Percentiles rank a stretch among this genome's conserved stretches.
These are phyloP conservation scores for Serinus canaria DNA, from an alignment of 2,113 vertebrate genomes.

Conservation along the genomic window DNA sequence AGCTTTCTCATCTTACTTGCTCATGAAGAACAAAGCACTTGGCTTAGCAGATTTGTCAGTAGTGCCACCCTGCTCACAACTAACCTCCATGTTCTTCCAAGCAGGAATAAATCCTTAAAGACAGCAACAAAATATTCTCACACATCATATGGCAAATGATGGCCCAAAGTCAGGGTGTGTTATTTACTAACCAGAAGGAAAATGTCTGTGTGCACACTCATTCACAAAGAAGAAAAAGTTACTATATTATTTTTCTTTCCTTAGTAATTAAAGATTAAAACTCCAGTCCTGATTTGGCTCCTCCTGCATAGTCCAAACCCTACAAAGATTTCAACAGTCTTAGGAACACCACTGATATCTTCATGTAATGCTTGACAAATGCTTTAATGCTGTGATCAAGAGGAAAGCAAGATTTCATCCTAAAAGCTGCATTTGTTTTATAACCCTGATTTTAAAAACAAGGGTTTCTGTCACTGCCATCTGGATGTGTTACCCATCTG, in stretches of 20 bases:
- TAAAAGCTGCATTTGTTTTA: too few species aligned
- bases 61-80: background rate
- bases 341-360: too few species aligned
- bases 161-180: background rate
- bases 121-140: slow-evolving; percentile 52
- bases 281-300: background rate
- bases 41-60: slow-evolving; percentile 11
- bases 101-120: slow-evolving; percentile 31
- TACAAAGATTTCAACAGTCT: background rate
- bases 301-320: background rate
- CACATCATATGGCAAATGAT: slow-evolving; percentile 48
- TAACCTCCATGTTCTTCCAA: slow-evolving; percentile 18
- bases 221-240: background rate
- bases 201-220: background rate
- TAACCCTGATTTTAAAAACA: background rate
- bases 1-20: slow-evolving; percentile 21
- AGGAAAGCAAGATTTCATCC: too few species aligned
- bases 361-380: background rate
- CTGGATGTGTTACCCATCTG: background rate
- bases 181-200: slow-evolving; percentile 10
- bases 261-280: background rate
- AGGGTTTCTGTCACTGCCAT: background rate
- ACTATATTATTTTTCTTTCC: background rate
- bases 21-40: slow-evolving; percentile 21
- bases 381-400: too few species aligned